Evolutionary conservation across 2,113 vertebrate species (phyloP).

Genomic region (Triplophysa rosa): DNA sequence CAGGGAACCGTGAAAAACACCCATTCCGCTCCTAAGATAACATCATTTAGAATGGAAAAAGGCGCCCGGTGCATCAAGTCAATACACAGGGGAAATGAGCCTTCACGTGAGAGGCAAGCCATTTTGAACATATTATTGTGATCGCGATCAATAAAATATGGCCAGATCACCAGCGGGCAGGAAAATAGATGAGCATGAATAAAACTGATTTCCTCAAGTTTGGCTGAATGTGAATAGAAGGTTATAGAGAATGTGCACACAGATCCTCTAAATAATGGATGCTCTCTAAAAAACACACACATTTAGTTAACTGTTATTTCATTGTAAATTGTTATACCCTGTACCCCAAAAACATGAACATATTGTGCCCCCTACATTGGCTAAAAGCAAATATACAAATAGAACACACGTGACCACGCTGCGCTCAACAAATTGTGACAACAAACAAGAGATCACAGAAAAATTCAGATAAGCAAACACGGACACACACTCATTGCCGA

Average conservation of each 20-base stretch:
- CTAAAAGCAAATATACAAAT: neutral
- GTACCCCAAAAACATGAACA: neutral
- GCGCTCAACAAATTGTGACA: conserved; percentile 11
- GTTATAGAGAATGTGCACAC: neutral
- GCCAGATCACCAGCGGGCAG: neutral
- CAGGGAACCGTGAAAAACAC: conserved; percentile 20
- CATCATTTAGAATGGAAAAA: conserved; percentile 7
- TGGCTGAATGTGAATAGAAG: neutral
- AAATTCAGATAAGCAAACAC: neutral
- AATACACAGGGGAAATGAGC: conserved; percentile 11
- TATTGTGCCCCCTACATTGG: neutral
- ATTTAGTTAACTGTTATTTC: neutral
- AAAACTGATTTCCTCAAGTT: conserved; percentile 13
- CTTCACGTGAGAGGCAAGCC: neutral
- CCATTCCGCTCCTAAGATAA: conserved; percentile 8
- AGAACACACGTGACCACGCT: neutral
- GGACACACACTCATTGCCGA: conserved; percentile 8
- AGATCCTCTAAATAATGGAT: neutral
- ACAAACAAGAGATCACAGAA: conserved; percentile 27
- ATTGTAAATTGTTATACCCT: too few relatives aligned
- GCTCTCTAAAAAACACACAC: neutral
- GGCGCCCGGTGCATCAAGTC: neutral
- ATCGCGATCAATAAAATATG: conserved; percentile 18
- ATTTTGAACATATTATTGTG: conserved; percentile 12
- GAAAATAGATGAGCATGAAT: neutral